Base-by-base conservation (phyloP, 1,140 invertebrate species). In the Nephila pilipes region DNA sequence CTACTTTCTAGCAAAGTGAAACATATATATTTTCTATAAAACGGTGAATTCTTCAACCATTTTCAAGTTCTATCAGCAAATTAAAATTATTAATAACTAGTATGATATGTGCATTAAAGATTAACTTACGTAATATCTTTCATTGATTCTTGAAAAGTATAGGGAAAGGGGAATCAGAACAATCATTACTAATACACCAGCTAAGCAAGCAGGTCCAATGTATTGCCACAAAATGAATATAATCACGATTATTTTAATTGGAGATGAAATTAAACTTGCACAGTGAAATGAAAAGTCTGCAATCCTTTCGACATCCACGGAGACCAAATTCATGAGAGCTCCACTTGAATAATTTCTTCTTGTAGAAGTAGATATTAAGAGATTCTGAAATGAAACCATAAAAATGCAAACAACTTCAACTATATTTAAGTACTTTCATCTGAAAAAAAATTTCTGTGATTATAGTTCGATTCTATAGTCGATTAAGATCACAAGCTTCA, bases 201-300 rank as follows among this genome's bases (percentile, higher is more conserved):
- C 96, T 63, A 96, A 85, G 14, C 95, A 94, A 22, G 95, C 94
- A 2, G 95, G 94, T 18, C 95, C 96, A 57, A 97, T 95, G 90
- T 97, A 97, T 58, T 97, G 96, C 98, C 98, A 99, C 12, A 99
- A 96, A 96, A 99, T 99, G 95, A 97, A 98, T 22, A 99, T 95
- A 0, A 98, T 97, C 20, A 99, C 95, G 16, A 96, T 96, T 94
- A 99, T 99, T 96, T 99, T 98, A 16, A 99, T 95, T 0, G 99
- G 99, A 1, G 98, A 98, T 0, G 98, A 99, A 98, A 99, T 99
- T 94, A 99, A 97, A 97, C 99, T 98, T 95, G 99, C 99, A 92
- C 99, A 96, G 95, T 99, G 99, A 1, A 97, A 97, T 2, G 97
- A 97, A 36, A 99, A 95, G 95, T 99, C 98, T 96, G 98, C 97